Evolutionary conservation across 2,797 vertebrate species (phyloP), one percentile per base, ranked within the genome.

Genomic region (Sebastes vulpes): DNA sequence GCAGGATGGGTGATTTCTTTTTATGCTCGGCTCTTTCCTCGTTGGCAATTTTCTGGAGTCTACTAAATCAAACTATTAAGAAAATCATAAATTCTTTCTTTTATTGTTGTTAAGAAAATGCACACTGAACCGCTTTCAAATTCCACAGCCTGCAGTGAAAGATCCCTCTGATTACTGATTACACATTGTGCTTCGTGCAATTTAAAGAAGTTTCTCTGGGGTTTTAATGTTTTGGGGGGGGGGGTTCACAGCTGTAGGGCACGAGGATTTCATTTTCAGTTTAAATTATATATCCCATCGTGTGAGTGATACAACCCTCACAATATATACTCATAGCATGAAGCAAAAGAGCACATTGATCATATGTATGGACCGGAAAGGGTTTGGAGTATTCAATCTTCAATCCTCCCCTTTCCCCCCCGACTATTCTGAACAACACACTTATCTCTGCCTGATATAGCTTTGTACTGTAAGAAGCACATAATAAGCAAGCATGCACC

Each of bases 381-480:
- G 48, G 46, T 75, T 81, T 74, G 63, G 61, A 78, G 71, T 73
- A 26, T 26, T 26, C 26, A 26, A 26, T 86, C 60, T 46, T 69
- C 77, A 79, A 26, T 20, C 54, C 60, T 32, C 48, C 18, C 18
- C 11, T 25, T 65, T 65, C 42, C 26, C 25, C 29, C 69, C 7
- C 1, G 7, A 59, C 71, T 78, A 68, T 72, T 92, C 83, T 84
- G 52, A 89, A 81, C 79, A 89, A 77, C 77, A 89, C 78, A 64
- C 80, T 86, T 91, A 95, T 96, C 96, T 95, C 96, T 95, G 89
- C 93, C 92, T 91, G 94, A 95, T 94, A 92, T 89, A 81, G 75
- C 83, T 89, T 87, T 85, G 70, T 88, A 93, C 96, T 97, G 96
- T 94, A 96, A 94, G 80, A 89, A 89, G 83, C 89, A 96, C 96